phyloP scores from a whole-genome alignment of 1,140 invertebrate genomes.

The Cepaea nemoralis region DNA sequence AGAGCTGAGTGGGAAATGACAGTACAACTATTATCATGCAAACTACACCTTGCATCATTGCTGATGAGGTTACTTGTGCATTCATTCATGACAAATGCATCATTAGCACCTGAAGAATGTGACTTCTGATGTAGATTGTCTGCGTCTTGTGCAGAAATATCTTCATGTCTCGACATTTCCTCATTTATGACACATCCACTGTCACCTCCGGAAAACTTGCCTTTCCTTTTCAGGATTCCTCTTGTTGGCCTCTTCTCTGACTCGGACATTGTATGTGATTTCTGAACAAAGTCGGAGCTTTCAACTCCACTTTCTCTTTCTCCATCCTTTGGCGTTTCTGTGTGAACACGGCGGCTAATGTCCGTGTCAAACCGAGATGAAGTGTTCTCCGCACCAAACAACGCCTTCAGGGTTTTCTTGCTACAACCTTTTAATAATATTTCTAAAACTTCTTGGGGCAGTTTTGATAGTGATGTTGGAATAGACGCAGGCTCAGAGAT shows the following conservation, averaged over 20 bases:
- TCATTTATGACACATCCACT: conserved; percentile 58
- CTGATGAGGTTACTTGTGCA: not conserved
- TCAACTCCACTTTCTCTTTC: not conserved
- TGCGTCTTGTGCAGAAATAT: not conserved
- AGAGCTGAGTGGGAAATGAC: not conserved
- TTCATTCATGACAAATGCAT: not conserved
- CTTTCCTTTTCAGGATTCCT: conserved; percentile 66
- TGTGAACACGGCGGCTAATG: not conserved
- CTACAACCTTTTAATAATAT: conserved; percentile 12
- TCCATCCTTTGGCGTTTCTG: not conserved
- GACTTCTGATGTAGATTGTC: not conserved
- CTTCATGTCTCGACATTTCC: conserved; percentile 40
- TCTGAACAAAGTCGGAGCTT: not conserved
- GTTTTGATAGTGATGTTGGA: not conserved
- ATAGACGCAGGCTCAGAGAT: not conserved
- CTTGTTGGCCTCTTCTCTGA: conserved; percentile 61
- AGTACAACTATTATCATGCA: not conserved
- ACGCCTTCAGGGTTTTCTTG: not conserved
- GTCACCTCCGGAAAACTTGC: conserved; percentile 64
- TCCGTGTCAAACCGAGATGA: not conserved
- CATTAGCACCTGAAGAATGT: not conserved
- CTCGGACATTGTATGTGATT: conserved; percentile 50
- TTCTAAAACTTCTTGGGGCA: not conserved
- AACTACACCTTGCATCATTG: not conserved
- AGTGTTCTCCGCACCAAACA: not conserved